phyloP scores from a whole-genome alignment of 1,140 invertebrate species.

The Drosophila littoralis region DNA sequence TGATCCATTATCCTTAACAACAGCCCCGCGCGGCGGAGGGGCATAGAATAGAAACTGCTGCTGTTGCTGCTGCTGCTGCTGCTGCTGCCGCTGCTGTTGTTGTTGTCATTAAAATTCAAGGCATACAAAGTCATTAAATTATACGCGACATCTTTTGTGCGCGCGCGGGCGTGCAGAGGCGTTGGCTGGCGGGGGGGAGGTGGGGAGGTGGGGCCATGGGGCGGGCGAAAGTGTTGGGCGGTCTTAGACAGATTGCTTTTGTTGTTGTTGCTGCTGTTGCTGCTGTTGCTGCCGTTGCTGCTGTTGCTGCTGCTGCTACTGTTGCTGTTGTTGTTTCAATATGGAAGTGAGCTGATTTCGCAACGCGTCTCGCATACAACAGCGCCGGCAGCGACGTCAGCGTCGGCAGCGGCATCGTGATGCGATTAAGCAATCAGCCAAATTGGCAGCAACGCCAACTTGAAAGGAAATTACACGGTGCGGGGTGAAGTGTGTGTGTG shows the following conservation, averaged over 20 bases:
- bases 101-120: conserved; percentile 83
- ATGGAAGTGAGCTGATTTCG: conserved; percentile 69
- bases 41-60: conserved; percentile 28
- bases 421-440: conserved; percentile 82
- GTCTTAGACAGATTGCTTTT: conserved; percentile 46
- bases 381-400: conserved; percentile 26
- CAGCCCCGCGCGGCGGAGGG: neutral
- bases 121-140: conserved; percentile 83
- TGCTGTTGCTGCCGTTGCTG: too few relatives aligned
- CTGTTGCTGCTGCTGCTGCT: conserved; percentile 24
- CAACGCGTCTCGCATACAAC: conserved; percentile 43
- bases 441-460: conserved; percentile 82
- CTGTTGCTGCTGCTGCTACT: conserved; percentile 12
- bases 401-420: conserved; percentile 46
- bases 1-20: conserved; percentile 76
- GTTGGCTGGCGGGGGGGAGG: neutral
- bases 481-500: conserved; percentile 3
- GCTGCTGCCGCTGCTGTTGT: conserved; percentile 28
- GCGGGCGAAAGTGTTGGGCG: conserved; percentile 49
- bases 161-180: conserved; percentile 11
- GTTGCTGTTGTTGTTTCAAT: conserved; percentile 30
- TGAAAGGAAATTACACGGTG: conserved; percentile 78
- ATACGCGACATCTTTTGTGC: conserved; percentile 80
- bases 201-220: neutral
- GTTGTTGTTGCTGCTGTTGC: conserved; percentile 10